A percentile compares a stretch with the other conserved stretches of the same genome.
Conservation (phyloP, 1,140 invertebrate species). For the Brachionus plicatilis region DNA sequence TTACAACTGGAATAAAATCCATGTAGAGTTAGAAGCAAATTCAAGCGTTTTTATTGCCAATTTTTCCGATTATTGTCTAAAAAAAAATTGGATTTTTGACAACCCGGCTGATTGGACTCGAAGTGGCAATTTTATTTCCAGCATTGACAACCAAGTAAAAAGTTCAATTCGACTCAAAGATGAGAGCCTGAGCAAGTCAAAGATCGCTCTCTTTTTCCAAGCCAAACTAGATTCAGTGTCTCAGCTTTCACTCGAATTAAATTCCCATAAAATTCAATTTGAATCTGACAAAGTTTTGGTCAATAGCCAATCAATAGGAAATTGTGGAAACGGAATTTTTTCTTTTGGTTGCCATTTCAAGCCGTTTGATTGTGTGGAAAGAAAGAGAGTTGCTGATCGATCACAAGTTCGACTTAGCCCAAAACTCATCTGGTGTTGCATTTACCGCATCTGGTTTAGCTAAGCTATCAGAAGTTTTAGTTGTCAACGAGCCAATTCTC, state of each 20-base stretch:
- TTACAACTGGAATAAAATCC: too few relatives aligned
- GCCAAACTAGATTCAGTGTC: background rate
- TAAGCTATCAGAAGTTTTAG: background rate
- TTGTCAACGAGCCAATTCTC: background rate
- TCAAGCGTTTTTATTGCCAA: too few relatives aligned
- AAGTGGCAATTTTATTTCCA: background rate
- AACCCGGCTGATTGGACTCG: background rate
- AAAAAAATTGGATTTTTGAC: too few relatives aligned
- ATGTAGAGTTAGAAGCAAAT: too few relatives aligned
- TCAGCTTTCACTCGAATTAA: background rate
- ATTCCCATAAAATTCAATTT: background rate
- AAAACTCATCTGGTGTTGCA: background rate
- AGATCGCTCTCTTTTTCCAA: background rate
- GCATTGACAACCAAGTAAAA: background rate
- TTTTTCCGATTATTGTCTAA: too few relatives aligned
- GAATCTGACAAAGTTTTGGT: background rate
- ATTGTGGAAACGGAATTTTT: background rate
- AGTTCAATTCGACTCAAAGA: background rate
- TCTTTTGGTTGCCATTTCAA: background rate
- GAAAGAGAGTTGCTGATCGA: background rate
- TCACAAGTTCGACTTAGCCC: background rate
- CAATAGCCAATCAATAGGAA: background rate
- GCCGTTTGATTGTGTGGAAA: background rate
- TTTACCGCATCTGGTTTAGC: background rate
- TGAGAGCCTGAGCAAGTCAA: background rate